These are phyloP conservation scores for Plagodis dolabraria DNA, from an alignment of 2,888 invertebrate species.

Conservation along the genomic window DNA sequence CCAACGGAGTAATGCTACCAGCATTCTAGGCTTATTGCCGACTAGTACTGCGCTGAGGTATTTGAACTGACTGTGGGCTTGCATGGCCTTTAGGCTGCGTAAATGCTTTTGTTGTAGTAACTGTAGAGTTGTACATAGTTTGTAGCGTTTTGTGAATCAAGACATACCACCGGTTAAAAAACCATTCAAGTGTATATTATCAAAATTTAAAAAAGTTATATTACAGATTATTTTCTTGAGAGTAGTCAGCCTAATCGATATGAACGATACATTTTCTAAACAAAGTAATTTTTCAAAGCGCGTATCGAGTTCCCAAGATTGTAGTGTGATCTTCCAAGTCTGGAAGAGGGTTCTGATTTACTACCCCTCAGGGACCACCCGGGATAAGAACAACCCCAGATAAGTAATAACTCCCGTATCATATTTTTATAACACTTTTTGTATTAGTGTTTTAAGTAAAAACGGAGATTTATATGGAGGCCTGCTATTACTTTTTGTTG, in stretches of 20 bases:
- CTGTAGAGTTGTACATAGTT: no score
- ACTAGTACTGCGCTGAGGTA: no score
- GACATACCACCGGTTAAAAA: no score
- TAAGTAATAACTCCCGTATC: constrained; percentile 64
- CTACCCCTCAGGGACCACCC: constrained; percentile 48
- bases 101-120: no score
- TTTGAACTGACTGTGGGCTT: no score
- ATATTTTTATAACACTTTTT: constrained; percentile 62
- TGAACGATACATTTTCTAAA: constrained; percentile 36
- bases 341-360: constrained; percentile 68
- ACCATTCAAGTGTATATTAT: no score
- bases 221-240: no score
- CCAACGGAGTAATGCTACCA: no score
- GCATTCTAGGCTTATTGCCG: no score
- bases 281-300: constrained; percentile 53
- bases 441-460: constrained; percentile 55
- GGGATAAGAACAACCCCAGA: constrained; percentile 48
- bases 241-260: not conserved
- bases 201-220: no score
- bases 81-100: no score
- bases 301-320: constrained; percentile 61
- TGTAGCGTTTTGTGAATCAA: no score
- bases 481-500: constrained; percentile 27
- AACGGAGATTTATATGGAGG: constrained; percentile 51
- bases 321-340: constrained; percentile 68